Evolutionary conservation across 2,113 vertebrate species (phyloP).

Genomic region (Clarias batrachus): DNA sequence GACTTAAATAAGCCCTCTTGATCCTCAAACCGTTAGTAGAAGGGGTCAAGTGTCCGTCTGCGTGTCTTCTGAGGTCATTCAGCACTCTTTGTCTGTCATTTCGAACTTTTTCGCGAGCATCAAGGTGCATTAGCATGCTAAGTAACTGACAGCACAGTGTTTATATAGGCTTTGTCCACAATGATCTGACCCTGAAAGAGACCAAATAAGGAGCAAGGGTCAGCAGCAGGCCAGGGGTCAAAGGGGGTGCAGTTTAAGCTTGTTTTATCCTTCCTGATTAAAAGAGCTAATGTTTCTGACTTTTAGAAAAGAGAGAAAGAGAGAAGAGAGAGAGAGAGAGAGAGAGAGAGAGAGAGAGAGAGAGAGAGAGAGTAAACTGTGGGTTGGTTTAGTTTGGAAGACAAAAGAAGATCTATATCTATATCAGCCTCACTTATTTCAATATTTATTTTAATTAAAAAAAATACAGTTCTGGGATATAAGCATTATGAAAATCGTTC

Average conservation of each 20-base stretch:
- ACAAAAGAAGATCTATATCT: conserved; percentile 34
- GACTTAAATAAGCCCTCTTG: conserved; percentile 24
- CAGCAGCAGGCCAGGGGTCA: conserved; percentile 42
- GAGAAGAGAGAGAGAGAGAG: conserved; percentile 18
- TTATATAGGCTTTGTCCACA: conserved; percentile 51
- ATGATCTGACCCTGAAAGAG: conserved; percentile 48
- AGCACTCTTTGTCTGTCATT: not conserved
- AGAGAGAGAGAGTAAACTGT: conserved; percentile 32
- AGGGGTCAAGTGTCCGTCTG: conserved; percentile 36
- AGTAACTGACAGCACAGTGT: conserved; percentile 49
- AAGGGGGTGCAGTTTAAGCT: conserved; percentile 32
- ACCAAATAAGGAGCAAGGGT: conserved; percentile 43
- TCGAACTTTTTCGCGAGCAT: conserved; percentile 20
- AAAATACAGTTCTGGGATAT: conserved; percentile 58
- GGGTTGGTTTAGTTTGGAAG: conserved; percentile 36
- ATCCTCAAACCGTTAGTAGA: conserved; percentile 12
- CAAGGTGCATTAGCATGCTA: conserved; percentile 49
- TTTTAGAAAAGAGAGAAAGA: conserved; percentile 11
- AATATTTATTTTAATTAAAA: conserved; percentile 45
- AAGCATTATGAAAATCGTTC: conserved; percentile 61
- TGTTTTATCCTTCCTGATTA: conserved; percentile 51
- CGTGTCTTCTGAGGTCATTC: conserved; percentile 9
- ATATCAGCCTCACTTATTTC: conserved; percentile 23
- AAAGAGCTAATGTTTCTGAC: conserved; percentile 46
- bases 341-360: not conserved